Percentiles rank a stretch among this genome's conserved stretches.
Conservation (phyloP, 30 jellyfish, hydroid and myxozoan genomes). For the Cassiopea andromeda region DNA sequence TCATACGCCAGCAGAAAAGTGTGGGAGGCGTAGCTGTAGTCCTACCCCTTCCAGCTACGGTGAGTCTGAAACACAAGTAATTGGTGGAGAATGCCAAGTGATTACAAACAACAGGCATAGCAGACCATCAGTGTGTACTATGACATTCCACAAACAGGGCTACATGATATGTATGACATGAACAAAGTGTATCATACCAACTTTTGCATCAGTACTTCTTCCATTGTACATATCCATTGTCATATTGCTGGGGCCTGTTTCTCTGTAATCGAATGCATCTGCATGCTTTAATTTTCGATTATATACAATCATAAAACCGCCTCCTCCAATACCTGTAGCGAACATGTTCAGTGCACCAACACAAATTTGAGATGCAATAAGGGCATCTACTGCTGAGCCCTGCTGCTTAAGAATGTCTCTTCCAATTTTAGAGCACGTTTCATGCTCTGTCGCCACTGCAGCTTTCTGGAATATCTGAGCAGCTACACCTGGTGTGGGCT, state of each 20-base stretch:
- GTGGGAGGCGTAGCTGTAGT: too few species aligned
- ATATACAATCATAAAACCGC: slow-evolving; percentile 94
- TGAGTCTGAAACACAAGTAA: too few species aligned
- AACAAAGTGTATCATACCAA: slow-evolving; percentile 53
- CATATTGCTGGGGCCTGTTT: slow-evolving; percentile 88
- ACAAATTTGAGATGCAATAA: slow-evolving; percentile 90
- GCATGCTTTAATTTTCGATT: slow-evolving; percentile 70
- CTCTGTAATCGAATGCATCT: slow-evolving; percentile 86
- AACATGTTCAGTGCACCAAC: slow-evolving; percentile 84
- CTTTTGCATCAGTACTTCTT: slow-evolving; percentile 15
- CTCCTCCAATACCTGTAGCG: slow-evolving; percentile 98
- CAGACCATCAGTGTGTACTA: too few species aligned
- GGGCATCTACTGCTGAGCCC: slow-evolving; percentile 91
- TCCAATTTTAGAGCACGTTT: slow-evolving; percentile 79
- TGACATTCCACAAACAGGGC: too few species aligned
- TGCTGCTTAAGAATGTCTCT: slow-evolving; percentile 69
- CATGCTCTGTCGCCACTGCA: slow-evolving; percentile 83
- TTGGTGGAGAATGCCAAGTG: too few species aligned
- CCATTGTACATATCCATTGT: slow-evolving; percentile 63
- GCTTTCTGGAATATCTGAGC: slow-evolving; percentile 74
- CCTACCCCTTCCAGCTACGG: too few species aligned
- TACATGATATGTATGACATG: too few species aligned
- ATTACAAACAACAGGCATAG: too few species aligned
- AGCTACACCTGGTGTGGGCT: slow-evolving; percentile 36
- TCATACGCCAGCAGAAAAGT: too few species aligned